A percentile compares a stretch with the other conserved stretches of the same genome.
Conservation (phyloP, 2,888 invertebrate genomes). For the Eremobia ochroleuca region DNA sequence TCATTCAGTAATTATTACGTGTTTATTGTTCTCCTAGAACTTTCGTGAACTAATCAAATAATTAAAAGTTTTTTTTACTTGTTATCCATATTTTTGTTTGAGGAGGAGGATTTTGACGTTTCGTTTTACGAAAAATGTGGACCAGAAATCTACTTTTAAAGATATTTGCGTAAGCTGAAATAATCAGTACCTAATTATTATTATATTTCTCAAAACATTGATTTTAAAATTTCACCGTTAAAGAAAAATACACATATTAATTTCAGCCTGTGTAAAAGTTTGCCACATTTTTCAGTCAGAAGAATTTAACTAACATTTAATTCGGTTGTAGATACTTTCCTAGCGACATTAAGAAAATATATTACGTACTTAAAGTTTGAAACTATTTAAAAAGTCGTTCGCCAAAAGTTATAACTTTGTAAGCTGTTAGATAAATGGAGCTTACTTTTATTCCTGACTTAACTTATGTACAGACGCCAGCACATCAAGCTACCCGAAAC, state of each 20-base stretch:
- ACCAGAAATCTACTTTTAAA: too few relatives aligned
- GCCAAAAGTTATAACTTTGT: slow-evolving; percentile 16
- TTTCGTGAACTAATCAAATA: too few relatives aligned
- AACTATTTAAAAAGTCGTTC: slow-evolving; percentile 38
- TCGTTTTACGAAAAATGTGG: too few relatives aligned
- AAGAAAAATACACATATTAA: neutral
- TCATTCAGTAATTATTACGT: neutral
- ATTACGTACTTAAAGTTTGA: slow-evolving; percentile 6
- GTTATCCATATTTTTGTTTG: too few relatives aligned
- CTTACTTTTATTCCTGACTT: slow-evolving; percentile 13
- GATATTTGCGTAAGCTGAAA: too few relatives aligned
- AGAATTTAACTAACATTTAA: neutral
- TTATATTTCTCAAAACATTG: too few relatives aligned
- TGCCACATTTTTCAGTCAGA: neutral
- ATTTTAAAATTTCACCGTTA: neutral
- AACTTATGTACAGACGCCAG: too few relatives aligned
- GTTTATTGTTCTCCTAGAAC: too few relatives aligned
- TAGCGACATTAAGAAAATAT: slow-evolving; percentile 15
- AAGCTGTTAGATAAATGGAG: slow-evolving; percentile 24
- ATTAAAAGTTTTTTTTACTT: too few relatives aligned
- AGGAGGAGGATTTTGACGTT: too few relatives aligned
- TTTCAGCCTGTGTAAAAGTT: neutral
- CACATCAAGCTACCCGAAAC: too few relatives aligned
- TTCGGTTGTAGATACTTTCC: slow-evolving; percentile 4
- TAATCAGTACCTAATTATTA: too few relatives aligned